A percentile compares a stretch with the other conserved stretches of the same genome.
phyloP scores from a whole-genome alignment of 1,140 invertebrate species.

The Orussus abietinus region DNA sequence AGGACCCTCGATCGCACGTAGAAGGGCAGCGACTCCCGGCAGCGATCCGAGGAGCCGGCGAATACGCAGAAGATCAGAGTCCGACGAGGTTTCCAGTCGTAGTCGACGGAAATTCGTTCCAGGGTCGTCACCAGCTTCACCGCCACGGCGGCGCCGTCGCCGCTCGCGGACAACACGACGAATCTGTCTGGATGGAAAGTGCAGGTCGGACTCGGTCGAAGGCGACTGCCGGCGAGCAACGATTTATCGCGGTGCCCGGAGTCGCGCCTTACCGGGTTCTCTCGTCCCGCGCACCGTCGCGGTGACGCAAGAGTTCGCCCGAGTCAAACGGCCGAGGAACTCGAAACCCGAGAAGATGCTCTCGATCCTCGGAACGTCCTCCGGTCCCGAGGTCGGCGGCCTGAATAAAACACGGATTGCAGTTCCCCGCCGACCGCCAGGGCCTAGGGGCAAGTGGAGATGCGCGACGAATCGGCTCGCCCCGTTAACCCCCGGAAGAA shows the following conservation, averaged over 20 bases:
- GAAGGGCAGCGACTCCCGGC: constrained; percentile 27
- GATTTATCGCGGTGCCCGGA: too few relatives aligned
- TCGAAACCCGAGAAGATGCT: constrained; percentile 17
- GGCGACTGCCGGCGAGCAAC: too few relatives aligned
- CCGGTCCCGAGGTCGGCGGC: too few relatives aligned
- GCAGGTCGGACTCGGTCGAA: too few relatives aligned
- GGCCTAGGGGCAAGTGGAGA: too few relatives aligned
- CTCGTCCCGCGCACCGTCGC: constrained; percentile 32
- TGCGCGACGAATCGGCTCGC: too few relatives aligned
- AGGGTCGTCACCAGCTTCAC: constrained; percentile 36
- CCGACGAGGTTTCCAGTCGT: constrained; percentile 40
- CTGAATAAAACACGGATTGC: too few relatives aligned
- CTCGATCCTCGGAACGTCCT: constrained; percentile 14
- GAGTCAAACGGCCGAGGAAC: constrained; percentile 19
- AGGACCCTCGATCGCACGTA: constrained; percentile 34
- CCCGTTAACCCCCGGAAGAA: too few relatives aligned
- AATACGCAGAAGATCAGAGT: constrained; percentile 44
- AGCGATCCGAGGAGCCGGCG: constrained; percentile 29
- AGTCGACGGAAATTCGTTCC: constrained; percentile 25
- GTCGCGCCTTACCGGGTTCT: constrained; percentile 44
- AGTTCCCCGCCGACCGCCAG: too few relatives aligned
- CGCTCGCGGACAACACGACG: constrained; percentile 36
- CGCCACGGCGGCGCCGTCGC: constrained; percentile 30
- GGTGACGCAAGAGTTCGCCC: constrained; percentile 26
- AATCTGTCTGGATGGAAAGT: constrained; percentile 47